phyloP scores from a whole-genome alignment of 1,140 invertebrate genomes.

The Hermetia illucens region DNA sequence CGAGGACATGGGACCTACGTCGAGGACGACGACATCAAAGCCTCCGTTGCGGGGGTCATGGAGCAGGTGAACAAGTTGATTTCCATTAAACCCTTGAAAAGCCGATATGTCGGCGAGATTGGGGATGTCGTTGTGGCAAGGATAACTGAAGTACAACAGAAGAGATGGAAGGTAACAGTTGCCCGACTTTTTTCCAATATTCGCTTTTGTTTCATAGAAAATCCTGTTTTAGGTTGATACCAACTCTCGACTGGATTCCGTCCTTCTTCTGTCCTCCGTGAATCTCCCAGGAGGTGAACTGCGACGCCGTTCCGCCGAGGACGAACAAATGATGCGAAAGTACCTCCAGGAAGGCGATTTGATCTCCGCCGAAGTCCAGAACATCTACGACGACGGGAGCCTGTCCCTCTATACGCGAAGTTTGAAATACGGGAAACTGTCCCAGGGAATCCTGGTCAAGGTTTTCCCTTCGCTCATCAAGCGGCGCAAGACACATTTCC shows the following conservation, averaged over 20 bases:
- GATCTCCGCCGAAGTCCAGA: constrained; percentile 95
- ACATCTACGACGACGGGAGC: constrained; percentile 78
- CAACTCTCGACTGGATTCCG: constrained; percentile 77
- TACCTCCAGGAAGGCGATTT: constrained; percentile 93
- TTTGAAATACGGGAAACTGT: constrained; percentile 92
- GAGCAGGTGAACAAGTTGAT: constrained; percentile 92
- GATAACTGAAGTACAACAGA: constrained; percentile 80
- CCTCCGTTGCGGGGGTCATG: constrained; percentile 87
- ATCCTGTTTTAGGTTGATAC: constrained; percentile 56
- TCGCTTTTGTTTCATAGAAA: no score
- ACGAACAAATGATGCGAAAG: constrained; percentile 93
- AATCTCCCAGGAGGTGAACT: constrained; percentile 82
- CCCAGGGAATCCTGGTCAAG: constrained; percentile 77
- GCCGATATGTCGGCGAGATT: constrained; percentile 83
- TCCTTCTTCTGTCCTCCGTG: constrained; percentile 80
- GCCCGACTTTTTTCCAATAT: background rate
- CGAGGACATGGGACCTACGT: constrained; percentile 96
- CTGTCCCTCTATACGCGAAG: constrained; percentile 90
- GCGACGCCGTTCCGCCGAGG: constrained; percentile 84
- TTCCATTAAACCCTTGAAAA: constrained; percentile 78
- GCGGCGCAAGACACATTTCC: constrained; percentile 91
- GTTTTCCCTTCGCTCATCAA: constrained; percentile 89
- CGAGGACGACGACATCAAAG: constrained; percentile 63
- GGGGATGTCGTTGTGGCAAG: constrained; percentile 94
- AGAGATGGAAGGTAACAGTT: constrained; percentile 61